These are phyloP conservation scores for Eurystomus glaucurus DNA, from an alignment of 2,797 vertebrate species.

Conservation along the genomic window DNA sequence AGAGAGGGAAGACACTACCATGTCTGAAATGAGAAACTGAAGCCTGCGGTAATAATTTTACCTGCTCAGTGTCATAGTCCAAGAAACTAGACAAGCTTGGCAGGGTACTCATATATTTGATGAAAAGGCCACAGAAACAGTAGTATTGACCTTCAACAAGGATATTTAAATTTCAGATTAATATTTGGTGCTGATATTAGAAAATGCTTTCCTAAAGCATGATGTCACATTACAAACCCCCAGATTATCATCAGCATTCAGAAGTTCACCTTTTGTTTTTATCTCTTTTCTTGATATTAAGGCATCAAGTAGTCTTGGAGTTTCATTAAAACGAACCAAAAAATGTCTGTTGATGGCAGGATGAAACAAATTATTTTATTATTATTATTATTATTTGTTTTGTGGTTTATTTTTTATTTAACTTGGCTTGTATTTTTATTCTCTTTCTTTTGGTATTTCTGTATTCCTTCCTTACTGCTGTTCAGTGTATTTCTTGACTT, in stretches of 20 bases:
- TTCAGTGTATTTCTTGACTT: not conserved
- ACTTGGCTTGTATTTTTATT: not conserved
- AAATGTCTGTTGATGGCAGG: not conserved
- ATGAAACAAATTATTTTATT: not conserved
- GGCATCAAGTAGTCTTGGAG: not conserved
- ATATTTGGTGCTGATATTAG: not conserved
- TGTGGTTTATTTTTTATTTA: not conserved
- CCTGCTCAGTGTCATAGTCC: not conserved
- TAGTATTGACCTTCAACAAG: not conserved
- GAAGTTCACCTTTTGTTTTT: not conserved
- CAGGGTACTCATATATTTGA: not conserved
- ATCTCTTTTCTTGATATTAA: not conserved
- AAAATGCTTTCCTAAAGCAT: not conserved
- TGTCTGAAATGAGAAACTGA: not conserved
- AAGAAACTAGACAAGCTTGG: not conserved
- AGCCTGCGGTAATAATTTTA: not conserved
- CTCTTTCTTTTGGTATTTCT: not conserved
- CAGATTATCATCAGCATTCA: not conserved
- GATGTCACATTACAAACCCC: not conserved
- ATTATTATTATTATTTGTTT: fast-evolving
- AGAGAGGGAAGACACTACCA: not conserved
- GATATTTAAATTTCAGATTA: not conserved
- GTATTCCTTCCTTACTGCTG: not conserved
- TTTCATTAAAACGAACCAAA: not conserved
- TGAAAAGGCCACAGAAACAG: not conserved